Evolutionary conservation across 1,140 invertebrate genomes (phyloP).

Genomic region (Adelges cooleyi): DNA sequence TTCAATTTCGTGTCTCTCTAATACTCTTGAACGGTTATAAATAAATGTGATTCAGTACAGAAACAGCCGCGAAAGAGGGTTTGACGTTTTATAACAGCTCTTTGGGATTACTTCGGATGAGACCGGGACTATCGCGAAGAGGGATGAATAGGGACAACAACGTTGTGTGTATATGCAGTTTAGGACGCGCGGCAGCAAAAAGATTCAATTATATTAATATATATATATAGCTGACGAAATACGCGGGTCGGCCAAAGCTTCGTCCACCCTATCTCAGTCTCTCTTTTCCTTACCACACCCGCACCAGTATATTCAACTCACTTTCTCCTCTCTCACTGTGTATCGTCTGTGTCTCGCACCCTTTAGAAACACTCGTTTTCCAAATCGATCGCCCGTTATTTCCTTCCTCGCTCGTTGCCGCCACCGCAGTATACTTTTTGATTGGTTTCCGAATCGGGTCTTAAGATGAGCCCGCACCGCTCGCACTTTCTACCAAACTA

Average conservation of each 20-base stretch:
- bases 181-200: slow-evolving; percentile 12
- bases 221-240: slow-evolving; percentile 7
- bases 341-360: no score
- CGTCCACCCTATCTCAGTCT: not conserved
- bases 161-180: not conserved
- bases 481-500: not conserved
- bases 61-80: slow-evolving; percentile 13
- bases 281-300: not conserved
- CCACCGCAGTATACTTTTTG: slow-evolving; percentile 11
- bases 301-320: slow-evolving; percentile 27
- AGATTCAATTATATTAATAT: slow-evolving; percentile 22
- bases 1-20: slow-evolving; percentile 25
- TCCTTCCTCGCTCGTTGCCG: slow-evolving; percentile 25
- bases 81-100: slow-evolving; percentile 28
- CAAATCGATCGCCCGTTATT: slow-evolving; percentile 24
- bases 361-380: no score
- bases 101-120: slow-evolving; percentile 4
- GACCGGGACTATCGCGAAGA: not conserved
- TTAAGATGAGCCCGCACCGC: not conserved
- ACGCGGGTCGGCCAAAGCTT: slow-evolving; percentile 7
- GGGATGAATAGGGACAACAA: not conserved
- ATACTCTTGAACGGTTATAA: slow-evolving; percentile 29
- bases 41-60: slow-evolving; percentile 25
- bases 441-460: slow-evolving; percentile 11
- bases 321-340: slow-evolving; percentile 28